These are phyloP conservation scores for Cordilura impudica DNA, from an alignment of 2,888 invertebrate genomes.

Conservation along the genomic window DNA sequence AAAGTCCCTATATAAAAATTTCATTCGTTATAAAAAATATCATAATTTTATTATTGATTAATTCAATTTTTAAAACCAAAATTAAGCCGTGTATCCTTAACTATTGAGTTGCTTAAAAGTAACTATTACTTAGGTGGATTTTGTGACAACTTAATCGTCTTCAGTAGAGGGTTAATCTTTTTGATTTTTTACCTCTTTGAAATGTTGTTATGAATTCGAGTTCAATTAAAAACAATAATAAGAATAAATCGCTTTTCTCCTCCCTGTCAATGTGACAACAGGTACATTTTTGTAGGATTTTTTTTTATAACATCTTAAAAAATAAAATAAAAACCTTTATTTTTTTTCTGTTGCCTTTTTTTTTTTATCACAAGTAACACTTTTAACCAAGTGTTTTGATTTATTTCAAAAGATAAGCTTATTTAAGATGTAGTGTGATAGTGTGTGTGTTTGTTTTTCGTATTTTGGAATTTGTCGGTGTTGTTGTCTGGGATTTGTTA, in stretches of 20 bases:
- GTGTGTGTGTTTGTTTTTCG: constrained; percentile 26
- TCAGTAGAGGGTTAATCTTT: not conserved
- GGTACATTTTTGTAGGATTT: constrained; percentile 28
- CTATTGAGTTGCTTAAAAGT: too few species aligned
- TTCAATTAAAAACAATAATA: not conserved
- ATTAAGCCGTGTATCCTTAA: too few species aligned
- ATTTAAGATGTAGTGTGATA: constrained; percentile 44
- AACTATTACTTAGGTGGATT: too few species aligned
- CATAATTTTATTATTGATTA: too few species aligned
- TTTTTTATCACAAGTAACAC: not conserved
- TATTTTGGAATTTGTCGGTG: not conserved
- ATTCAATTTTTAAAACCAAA: too few species aligned
- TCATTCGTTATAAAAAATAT: too few species aligned
- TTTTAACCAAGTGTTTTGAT: constrained; percentile 53
- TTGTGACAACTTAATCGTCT: too few species aligned
- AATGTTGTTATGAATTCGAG: not conserved
- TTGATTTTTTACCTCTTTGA: not conserved
- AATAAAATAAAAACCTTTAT: not conserved
- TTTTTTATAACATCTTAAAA: not conserved
- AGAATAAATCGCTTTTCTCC: not conserved
- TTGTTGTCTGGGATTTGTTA: not conserved
- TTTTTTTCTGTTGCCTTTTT: not conserved
- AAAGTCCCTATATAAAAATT: too few species aligned
- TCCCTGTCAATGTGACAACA: constrained; percentile 47
- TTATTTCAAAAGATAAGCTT: constrained; percentile 53